Evolutionary conservation across 2,797 vertebrate species (phyloP).

Genomic region (Columba guinea): DNA sequence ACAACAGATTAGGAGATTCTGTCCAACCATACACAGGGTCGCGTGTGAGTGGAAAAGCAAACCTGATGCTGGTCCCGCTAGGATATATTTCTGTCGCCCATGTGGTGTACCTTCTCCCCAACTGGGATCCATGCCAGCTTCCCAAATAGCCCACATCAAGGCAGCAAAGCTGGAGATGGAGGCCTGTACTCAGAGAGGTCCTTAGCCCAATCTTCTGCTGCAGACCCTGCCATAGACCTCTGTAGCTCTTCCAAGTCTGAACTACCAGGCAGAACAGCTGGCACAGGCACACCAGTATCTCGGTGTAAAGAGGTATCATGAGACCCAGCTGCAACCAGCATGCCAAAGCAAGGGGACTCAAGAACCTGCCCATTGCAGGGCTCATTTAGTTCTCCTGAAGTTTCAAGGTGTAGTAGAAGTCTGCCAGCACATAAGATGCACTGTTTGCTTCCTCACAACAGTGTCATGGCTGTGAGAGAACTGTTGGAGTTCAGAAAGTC

Average conservation of each 20-base stretch:
- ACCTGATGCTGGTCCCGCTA: neutral
- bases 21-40: neutral
- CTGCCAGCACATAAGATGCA: fast-evolving
- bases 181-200: neutral
- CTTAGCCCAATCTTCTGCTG: neutral
- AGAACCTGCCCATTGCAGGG: neutral
- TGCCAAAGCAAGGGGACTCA: neutral
- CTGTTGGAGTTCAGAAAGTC: neutral
- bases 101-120: neutral
- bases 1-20: neutral
- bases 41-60: neutral
- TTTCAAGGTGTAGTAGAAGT: neutral
- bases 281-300: neutral
- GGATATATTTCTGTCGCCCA: neutral
- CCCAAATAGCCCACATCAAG: neutral
- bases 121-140: neutral
- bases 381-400: neutral
- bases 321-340: neutral
- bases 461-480: neutral
- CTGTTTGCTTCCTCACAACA: neutral
- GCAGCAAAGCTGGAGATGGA: neutral
- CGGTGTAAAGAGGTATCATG: fast-evolving
- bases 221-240: neutral
- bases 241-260: neutral
- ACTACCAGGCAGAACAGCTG: neutral